These are phyloP conservation scores for Lissocephala sabroskyi DNA, from an alignment of 2,888 invertebrate genomes.

Conservation along the genomic window DNA sequence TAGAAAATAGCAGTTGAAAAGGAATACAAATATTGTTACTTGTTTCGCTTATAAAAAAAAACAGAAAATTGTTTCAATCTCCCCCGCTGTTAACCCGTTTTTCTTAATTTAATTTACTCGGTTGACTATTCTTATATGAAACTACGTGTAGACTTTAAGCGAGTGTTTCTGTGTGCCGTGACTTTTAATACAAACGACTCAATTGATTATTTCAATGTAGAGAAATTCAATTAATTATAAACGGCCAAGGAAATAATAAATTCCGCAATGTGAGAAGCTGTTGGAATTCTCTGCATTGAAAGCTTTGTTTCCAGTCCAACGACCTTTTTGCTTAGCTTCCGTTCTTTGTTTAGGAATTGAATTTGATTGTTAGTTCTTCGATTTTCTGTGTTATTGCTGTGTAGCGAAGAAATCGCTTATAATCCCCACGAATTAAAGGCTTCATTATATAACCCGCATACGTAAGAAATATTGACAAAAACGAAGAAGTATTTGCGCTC, in stretches of 20 bases:
- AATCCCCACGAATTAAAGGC: background rate
- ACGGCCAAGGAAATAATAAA: too few species aligned
- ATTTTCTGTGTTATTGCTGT: background rate
- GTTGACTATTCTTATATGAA: constrained; percentile 49
- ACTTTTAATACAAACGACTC: too few species aligned
- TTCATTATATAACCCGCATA: background rate
- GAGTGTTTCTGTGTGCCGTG: too few species aligned
- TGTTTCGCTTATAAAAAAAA: constrained; percentile 33
- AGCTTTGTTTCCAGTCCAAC: too few species aligned
- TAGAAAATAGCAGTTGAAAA: constrained; percentile 1
- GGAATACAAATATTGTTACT: background rate
- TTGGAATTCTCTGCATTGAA: too few species aligned
- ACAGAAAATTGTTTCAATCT: constrained; percentile 49
- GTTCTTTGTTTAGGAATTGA: too few species aligned
- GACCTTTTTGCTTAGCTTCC: too few species aligned
- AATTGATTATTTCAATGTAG: too few species aligned
- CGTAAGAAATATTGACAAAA: background rate
- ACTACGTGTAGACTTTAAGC: background rate
- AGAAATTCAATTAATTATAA: too few species aligned
- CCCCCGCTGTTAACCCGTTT: constrained; percentile 35
- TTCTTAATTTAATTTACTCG: constrained; percentile 27
- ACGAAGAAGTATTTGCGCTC: too few species aligned
- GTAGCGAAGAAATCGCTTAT: too few species aligned
- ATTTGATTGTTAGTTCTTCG: constrained; percentile 12
- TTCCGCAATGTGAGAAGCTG: too few species aligned